A percentile compares a stretch with the other conserved stretches of the same genome.
These are phyloP conservation scores for Nibea albiflora DNA, from an alignment of 2,113 vertebrate genomes.

Conservation along the genomic window DNA sequence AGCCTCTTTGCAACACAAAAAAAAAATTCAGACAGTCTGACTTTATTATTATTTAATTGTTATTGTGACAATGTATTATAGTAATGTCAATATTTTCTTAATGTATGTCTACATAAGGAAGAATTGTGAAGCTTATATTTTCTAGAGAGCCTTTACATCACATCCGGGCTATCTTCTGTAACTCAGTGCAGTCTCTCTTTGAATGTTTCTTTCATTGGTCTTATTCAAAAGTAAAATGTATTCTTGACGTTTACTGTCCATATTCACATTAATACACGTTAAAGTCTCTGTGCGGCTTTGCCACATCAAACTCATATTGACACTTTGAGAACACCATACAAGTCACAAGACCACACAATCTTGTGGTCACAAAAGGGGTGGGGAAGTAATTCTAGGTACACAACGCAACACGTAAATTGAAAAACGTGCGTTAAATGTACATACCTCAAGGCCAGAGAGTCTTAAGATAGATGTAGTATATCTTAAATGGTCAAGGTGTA, in stretches of 20 bases:
- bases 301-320: neutral
- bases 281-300: neutral
- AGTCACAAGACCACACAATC: neutral
- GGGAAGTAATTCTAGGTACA: neutral
- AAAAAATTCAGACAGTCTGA: neutral
- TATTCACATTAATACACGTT: too few species aligned
- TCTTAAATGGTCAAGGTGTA: neutral
- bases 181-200: neutral
- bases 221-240: neutral
- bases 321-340: neutral
- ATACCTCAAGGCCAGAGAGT: neutral
- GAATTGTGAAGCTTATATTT: too few species aligned
- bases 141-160: neutral
- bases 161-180: neutral
- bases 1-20: neutral
- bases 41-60: neutral
- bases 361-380: neutral
- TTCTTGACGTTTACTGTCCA: neutral
- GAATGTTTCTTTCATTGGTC: neutral
- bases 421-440: neutral
- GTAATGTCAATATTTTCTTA: neutral
- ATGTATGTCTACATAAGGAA: neutral
- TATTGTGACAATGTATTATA: neutral
- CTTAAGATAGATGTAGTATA: neutral
- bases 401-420: neutral